These are phyloP conservation scores for Mastomys natalensis DNA, from an alignment of 2,113 vertebrate genomes.

Conservation along the genomic window DNA sequence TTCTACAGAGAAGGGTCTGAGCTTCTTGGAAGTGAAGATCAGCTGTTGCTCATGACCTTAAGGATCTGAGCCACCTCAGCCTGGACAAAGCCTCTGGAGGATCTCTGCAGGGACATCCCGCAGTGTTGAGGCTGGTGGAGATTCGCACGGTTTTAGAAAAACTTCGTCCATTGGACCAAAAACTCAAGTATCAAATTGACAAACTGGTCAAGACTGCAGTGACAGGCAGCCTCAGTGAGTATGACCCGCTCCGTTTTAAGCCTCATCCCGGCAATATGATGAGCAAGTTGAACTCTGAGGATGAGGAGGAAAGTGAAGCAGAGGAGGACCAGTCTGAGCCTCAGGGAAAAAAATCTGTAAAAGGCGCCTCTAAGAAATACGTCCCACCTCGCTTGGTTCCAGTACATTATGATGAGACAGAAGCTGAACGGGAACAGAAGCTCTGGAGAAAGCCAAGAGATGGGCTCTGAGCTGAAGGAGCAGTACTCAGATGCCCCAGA, in stretches of 20 bases:
- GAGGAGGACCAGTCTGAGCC: slow-evolving; percentile 67
- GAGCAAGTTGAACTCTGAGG: slow-evolving; percentile 89
- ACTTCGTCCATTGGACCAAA: slow-evolving; percentile 94
- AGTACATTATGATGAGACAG: slow-evolving; percentile 92
- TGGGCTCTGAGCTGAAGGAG: slow-evolving; percentile 91
- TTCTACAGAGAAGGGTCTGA: slow-evolving; percentile 92
- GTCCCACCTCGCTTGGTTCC: slow-evolving; percentile 93
- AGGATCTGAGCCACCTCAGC: slow-evolving; percentile 92
- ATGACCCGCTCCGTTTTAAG: slow-evolving; percentile 92
- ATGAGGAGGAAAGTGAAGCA: slow-evolving; percentile 85
- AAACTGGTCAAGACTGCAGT: slow-evolving; percentile 92
- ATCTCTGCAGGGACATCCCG: slow-evolving; percentile 88
- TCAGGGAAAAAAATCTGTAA: slow-evolving; percentile 82
- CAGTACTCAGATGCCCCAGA: slow-evolving; percentile 94
- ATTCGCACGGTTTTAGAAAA: slow-evolving; percentile 94
- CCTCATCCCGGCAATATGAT: slow-evolving; percentile 93
- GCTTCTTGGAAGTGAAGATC: slow-evolving; percentile 92
- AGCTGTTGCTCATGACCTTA: slow-evolving; percentile 92
- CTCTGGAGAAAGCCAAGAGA: slow-evolving; percentile 87
- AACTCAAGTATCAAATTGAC: slow-evolving; percentile 95
- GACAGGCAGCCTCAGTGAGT: slow-evolving; percentile 91
- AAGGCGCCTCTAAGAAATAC: slow-evolving; percentile 88
- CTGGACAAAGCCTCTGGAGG: slow-evolving; percentile 89
- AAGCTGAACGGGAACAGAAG: slow-evolving; percentile 88
- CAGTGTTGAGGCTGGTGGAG: slow-evolving; percentile 90